Evolutionary conservation across 2,113 vertebrate genomes (phyloP).

Genomic region (Sphyrna mokarran): DNA sequence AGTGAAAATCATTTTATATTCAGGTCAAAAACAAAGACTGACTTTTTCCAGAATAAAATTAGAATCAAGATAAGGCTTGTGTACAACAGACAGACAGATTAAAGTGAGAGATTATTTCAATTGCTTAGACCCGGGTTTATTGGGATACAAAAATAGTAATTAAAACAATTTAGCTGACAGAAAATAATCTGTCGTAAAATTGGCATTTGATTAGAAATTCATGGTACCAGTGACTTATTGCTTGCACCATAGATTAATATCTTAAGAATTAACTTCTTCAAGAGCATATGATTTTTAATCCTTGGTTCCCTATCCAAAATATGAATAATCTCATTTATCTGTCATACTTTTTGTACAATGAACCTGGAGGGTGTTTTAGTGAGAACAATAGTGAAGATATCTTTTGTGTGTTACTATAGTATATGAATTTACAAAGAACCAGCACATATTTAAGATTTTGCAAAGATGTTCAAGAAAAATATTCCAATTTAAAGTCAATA

Average conservation of each 20-base stretch:
- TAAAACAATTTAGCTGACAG: neutral
- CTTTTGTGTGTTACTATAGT: neutral
- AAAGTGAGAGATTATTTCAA: neutral
- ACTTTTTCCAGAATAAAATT: neutral
- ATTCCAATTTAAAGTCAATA: neutral
- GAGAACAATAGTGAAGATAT: constrained; percentile 1
- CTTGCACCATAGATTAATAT: neutral
- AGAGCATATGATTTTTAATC: neutral
- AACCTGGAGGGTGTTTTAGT: neutral
- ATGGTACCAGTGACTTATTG: neutral
- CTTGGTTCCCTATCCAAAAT: neutral
- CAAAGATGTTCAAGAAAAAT: neutral
- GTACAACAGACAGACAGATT: neutral
- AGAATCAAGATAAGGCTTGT: neutral
- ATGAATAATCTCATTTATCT: neutral
- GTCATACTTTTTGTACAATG: neutral
- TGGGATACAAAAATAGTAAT: neutral
- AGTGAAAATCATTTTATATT: neutral
- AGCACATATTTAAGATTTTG: neutral
- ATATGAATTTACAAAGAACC: neutral
- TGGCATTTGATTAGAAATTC: neutral
- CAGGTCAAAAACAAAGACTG: neutral
- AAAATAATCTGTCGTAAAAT: neutral
- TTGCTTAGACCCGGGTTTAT: neutral
- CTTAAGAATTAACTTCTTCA: neutral